Evolutionary conservation across 2,797 vertebrate genomes (phyloP), one percentile per base, ranked within the genome.

Genomic region (Tokudaia tokunoshimensis): DNA sequence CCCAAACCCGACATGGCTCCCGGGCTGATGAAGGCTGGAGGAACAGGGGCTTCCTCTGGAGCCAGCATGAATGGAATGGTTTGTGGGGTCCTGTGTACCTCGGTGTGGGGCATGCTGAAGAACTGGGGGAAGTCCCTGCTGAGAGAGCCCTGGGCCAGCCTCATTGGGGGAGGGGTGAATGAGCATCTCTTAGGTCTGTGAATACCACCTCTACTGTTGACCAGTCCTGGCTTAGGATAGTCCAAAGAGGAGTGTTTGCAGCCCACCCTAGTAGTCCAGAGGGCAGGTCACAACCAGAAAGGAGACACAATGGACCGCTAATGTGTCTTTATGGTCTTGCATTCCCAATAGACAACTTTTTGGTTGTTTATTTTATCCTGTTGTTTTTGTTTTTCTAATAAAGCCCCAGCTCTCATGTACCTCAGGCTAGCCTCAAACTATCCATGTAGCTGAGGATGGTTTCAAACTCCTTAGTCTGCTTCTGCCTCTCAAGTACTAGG

Each of bases 171-270:
- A 41, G 52, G 44, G 41, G 50, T 14, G 1, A 61, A 24, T 47
- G 0, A 0, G 8, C 22, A 13, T 80, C 75, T 0, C 52, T 2
- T 0, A 3, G 47, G 5, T 52, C 14, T 9, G 80, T 70, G n/a
- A 14, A 31, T 52, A 72, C 22, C 47, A 55, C 94, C 37, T 15
- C 24, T 26, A 14, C 1, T 4, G 0, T 1, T 31, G 70, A 34
- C 93, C 0, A 15, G 47, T 34, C 75, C 89, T 57, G 61, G 75
- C 52, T 75, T 55, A 0, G 0, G 78, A 1, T 9, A 24, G 24
- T 24, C 44, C 61, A 14, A 34, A 8, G 0, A 13, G 3, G 80
- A 41, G 61, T 74, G 1, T 84, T 61, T 84, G 37, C 34, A 20
- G 31, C 85, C 57, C 3, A 0, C 10, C 34, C 24, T 34, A 37